Evolutionary conservation across 2,797 vertebrate genomes (phyloP).

Genomic region (Chrysocyon brachyurus): DNA sequence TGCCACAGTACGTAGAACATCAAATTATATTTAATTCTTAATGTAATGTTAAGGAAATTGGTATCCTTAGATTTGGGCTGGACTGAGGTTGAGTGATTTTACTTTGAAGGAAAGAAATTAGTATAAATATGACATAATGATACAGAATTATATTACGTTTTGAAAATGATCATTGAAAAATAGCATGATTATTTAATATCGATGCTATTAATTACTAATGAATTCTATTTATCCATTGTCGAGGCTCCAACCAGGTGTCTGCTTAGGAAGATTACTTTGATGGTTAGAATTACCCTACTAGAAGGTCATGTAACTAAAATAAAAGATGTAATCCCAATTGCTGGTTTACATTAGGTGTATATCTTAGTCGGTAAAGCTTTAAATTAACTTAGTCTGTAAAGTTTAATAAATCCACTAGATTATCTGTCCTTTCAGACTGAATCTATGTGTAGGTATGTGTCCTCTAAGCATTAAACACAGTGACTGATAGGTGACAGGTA

Average conservation of each 20-base stretch:
- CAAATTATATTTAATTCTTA: neutral
- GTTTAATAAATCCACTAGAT: neutral
- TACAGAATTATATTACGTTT: neutral
- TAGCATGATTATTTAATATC: neutral
- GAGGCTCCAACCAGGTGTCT: neutral
- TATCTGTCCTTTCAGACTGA: neutral
- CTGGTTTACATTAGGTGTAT: neutral
- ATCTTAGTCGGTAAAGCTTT: neutral
- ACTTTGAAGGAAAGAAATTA: neutral
- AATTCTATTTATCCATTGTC: constrained; percentile 20
- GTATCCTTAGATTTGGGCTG: neutral
- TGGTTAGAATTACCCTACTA: neutral
- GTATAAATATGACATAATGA: neutral
- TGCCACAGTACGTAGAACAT: neutral
- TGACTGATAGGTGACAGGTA: neutral
- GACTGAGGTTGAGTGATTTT: neutral
- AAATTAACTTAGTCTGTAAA: neutral
- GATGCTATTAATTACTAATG: neutral
- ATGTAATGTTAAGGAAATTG: neutral
- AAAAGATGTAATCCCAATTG: neutral
- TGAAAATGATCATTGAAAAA: constrained; percentile 28
- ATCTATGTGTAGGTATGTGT: neutral
- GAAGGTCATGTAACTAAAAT: constrained; percentile 24
- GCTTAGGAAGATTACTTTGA: neutral
- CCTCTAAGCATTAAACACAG: neutral